These are phyloP conservation scores for Rhodeus uyekii DNA, from an alignment of 2,797 vertebrate species.

Conservation along the genomic window DNA sequence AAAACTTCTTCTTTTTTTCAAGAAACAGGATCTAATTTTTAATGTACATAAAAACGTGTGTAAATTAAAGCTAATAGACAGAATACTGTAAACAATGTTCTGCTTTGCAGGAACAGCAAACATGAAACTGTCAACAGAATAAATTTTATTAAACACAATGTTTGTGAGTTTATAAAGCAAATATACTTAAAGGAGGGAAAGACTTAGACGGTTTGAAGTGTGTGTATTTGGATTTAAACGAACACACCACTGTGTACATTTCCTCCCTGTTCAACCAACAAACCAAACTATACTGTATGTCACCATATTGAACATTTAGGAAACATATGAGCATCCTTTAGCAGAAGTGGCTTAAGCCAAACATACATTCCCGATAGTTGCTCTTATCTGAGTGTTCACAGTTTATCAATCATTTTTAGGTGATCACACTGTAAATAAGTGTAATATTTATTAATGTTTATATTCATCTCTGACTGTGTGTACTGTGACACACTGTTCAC, in stretches of 20 bases:
- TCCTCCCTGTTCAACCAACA: constrained; percentile 2
- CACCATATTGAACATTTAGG: background rate
- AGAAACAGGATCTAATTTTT: constrained; percentile 50
- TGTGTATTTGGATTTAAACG: constrained; percentile 1
- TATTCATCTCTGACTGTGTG: background rate
- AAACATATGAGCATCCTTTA: background rate
- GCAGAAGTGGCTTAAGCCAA: background rate
- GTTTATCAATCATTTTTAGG: background rate
- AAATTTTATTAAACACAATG: background rate
- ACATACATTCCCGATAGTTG: background rate
- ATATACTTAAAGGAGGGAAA: constrained; percentile 29
- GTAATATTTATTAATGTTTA: background rate
- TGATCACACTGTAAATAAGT: background rate
- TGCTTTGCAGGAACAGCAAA: constrained; percentile 6
- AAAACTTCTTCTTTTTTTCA: background rate
- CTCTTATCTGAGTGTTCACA: background rate
- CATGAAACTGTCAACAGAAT: background rate
- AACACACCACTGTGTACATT: constrained; percentile 25
- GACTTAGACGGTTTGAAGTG: background rate
- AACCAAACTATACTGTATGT: background rate
- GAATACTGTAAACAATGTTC: background rate
- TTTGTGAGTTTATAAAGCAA: background rate
- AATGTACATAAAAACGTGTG: background rate
- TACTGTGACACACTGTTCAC: constrained; percentile 5
- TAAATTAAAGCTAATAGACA: background rate